Evolutionary conservation across 2,888 invertebrate genomes (phyloP), one percentile per base, ranked within the genome.

Genomic region (Mycalesis mineus): DNA sequence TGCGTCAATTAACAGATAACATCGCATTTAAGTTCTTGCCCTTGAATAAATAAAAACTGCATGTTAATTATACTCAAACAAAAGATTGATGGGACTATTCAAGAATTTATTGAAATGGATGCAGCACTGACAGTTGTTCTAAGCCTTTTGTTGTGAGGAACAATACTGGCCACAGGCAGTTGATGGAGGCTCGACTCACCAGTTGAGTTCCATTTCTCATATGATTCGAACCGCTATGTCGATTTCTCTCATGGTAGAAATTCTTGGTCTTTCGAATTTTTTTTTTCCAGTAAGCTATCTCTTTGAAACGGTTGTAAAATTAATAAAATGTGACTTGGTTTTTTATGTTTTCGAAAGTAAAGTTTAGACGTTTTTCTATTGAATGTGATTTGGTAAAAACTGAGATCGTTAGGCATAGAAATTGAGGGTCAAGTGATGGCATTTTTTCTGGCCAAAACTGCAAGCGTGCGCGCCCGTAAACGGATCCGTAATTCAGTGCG

Each of bases 391-490:
- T 22, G 5, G 22, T 22, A 22, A 22, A 22, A 2, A 22, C 2
- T 4, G 3, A 22, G 5, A 4, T 4, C 5, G 5, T 22, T 5
- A 22, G 5, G 5, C 22, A 22, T 5, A 22, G 22, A 22, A 22
- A 22, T 22, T 22, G 22, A 22, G 22, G 22, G 22, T 22, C 5
- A n/a, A n/a, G 6, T 29, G 29, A 51, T 63, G 50, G 58, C 56
- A 41, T 48, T 61, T 14, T 53, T 57, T 13, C 17, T 63, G n/a
- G 58, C 57, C 47, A 57, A 47, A 17, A 64, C 60, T 1, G 58
- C 44, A 8, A 58, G 48, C 45, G 61, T 65, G 62, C 45, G 52
- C 7, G 61, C 58, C 7, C 55, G 65, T 22, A 58, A 60, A 13
- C 61, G 59, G 14, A 57, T 58, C 44, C 57, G 61, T 9, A 59